A percentile compares a stretch with the other conserved stretches of the same genome.
phyloP scores from a whole-genome alignment of 1,140 invertebrate genomes.

The Hestina assimilis region DNA sequence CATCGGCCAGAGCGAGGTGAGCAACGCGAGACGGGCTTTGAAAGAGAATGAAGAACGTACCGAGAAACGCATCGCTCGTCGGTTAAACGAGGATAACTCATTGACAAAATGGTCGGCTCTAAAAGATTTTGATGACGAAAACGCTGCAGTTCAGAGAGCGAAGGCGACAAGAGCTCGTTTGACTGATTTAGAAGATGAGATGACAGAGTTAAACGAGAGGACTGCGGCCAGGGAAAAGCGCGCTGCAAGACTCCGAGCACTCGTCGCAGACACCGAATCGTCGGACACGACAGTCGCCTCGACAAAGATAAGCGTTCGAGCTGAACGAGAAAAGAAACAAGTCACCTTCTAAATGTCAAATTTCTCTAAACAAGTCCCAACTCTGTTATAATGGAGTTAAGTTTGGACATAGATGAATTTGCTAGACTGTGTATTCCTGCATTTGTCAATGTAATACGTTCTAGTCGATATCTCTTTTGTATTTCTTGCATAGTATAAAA shows the following conservation, averaged over 20 bases:
- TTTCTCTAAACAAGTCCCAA: not conserved
- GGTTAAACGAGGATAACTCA: conserved; percentile 63
- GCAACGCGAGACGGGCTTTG: conserved; percentile 59
- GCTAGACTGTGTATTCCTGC: conserved; percentile 56
- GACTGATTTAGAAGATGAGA: conserved; percentile 81
- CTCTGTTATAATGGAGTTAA: conserved; percentile 24
- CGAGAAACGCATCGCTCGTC: conserved; percentile 72
- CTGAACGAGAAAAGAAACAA: conserved; percentile 72
- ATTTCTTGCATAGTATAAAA: conserved; percentile 63
- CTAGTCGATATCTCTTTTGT: conserved; percentile 65
- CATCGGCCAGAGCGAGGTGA: conserved; percentile 59
- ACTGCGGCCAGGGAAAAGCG: conserved; percentile 79
- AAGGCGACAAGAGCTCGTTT: conserved; percentile 76
- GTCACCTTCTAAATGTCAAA: conserved; percentile 63
- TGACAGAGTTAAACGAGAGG: conserved; percentile 78
- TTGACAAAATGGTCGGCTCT: conserved; percentile 79
- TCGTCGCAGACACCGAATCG: conserved; percentile 77
- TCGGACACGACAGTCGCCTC: conserved; percentile 50
- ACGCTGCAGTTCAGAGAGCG: conserved; percentile 57
- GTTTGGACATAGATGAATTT: conserved; percentile 54
- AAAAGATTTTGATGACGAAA: conserved; percentile 60
- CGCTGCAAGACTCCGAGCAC: conserved; percentile 77
- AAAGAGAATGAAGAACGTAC: conserved; percentile 75
- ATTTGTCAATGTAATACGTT: conserved; percentile 61
- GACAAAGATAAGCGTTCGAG: conserved; percentile 57